Conservation (phyloP, 2,113 vertebrate species). For the Pangasianodon hypophthalmus region DNA sequence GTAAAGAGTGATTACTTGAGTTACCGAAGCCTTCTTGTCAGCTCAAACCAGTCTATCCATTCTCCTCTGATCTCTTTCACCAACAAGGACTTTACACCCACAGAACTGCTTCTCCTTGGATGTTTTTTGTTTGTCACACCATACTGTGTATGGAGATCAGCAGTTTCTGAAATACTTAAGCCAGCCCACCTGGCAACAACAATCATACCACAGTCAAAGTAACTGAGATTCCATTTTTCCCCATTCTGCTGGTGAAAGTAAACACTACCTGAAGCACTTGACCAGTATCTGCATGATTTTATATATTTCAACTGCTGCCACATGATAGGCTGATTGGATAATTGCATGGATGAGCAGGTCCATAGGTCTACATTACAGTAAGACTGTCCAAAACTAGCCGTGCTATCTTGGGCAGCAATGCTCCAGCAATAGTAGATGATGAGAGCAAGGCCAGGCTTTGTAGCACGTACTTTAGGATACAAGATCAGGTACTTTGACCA, state of each 20-base stretch:
- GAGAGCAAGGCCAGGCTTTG: slow-evolving; percentile 28
- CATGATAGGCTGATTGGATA: not conserved
- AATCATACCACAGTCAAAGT: not conserved
- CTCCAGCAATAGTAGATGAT: slow-evolving; percentile 35
- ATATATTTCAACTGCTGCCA: not conserved
- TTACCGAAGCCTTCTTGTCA: not conserved
- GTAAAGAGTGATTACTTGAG: not conserved
- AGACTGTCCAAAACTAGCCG: not conserved
- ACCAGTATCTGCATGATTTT: not conserved
- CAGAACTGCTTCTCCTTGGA: not conserved
- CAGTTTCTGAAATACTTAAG: not conserved
- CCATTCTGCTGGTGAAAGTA: not conserved
- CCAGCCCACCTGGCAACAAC: not conserved
- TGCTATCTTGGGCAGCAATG: not conserved
- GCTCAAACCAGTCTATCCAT: not conserved
- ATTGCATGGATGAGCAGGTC: not conserved
- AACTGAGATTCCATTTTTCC: not conserved
- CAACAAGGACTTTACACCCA: not conserved
- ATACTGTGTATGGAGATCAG: not conserved
- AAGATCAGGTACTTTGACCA: slow-evolving; percentile 35
- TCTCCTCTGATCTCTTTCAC: not conserved
- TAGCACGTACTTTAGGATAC: slow-evolving; percentile 30
- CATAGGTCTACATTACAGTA: not conserved
- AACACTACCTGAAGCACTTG: not conserved
- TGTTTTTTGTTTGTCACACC: not conserved